These are phyloP conservation scores for Galemys pyrenaicus DNA, from an alignment of 2,113 vertebrate species.

Conservation along the genomic window DNA sequence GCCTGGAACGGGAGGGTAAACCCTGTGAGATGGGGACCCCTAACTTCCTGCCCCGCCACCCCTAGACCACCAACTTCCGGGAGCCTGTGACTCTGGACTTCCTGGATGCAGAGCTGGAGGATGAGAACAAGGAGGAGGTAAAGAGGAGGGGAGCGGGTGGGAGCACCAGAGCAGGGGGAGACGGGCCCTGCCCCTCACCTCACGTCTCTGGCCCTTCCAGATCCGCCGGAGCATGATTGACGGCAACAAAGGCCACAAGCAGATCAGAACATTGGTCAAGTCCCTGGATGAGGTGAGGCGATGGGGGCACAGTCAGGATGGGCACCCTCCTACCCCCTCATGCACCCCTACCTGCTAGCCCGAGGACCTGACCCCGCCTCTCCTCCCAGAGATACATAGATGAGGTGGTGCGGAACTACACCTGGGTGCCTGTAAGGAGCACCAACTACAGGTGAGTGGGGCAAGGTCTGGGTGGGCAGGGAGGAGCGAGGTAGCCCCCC, in stretches of 20 bases:
- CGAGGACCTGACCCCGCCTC: constrained; percentile 62
- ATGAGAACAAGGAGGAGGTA: constrained; percentile 96
- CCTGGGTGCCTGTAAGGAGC: constrained; percentile 96
- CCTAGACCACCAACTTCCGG: constrained; percentile 95
- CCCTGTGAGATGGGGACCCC: background rate
- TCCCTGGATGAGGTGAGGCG: constrained; percentile 95
- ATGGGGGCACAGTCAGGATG: background rate
- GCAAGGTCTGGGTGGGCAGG: background rate
- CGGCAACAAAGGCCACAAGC: constrained; percentile 91
- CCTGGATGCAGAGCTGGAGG: constrained; percentile 96
- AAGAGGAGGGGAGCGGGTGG: background rate
- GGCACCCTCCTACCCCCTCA: background rate
- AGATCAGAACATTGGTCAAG: constrained; percentile 96
- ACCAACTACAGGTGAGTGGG: constrained; percentile 96
- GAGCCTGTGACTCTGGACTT: constrained; percentile 98
- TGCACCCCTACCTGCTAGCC: background rate
- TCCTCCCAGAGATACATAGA: constrained; percentile 95
- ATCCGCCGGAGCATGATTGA: constrained; percentile 98
- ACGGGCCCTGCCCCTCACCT: background rate
- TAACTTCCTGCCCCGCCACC: constrained; percentile 55
- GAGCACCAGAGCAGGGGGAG: background rate
- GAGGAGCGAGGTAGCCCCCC: background rate
- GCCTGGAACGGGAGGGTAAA: background rate
- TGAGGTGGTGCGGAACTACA: constrained; percentile 93
- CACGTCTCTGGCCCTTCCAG: constrained; percentile 79